phyloP scores from a whole-genome alignment of 2,888 invertebrate species.

The Volucella bombylans region DNA sequence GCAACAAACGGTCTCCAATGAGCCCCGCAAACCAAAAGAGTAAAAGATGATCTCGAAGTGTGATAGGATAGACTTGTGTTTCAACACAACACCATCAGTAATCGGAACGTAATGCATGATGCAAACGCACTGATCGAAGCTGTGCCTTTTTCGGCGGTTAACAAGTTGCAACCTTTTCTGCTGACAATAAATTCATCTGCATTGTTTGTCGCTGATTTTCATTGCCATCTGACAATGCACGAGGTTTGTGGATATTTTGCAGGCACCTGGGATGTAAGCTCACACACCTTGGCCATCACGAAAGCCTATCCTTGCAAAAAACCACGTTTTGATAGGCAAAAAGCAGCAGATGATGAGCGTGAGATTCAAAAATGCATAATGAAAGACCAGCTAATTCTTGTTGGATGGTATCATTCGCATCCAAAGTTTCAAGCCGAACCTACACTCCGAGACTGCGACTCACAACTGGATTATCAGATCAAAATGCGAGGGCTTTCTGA shows the following conservation, averaged over 20 bases:
- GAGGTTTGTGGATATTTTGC: constrained; percentile 98
- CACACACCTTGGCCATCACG: constrained; percentile 91
- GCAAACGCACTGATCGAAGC: constrained; percentile 94
- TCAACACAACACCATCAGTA: constrained; percentile 89
- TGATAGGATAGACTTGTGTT: constrained; percentile 83
- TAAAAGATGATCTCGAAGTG: too few relatives aligned
- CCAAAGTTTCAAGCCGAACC: constrained; percentile 94
- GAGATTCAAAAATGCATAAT: constrained; percentile 93
- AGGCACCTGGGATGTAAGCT: constrained; percentile 97
- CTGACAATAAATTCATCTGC: constrained; percentile 94
- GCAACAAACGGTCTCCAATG: too few relatives aligned
- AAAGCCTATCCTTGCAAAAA: constrained; percentile 94
- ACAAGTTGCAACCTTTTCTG: constrained; percentile 96
- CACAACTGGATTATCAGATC: constrained; percentile 96
- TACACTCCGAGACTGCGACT: constrained; percentile 93
- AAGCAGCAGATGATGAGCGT: constrained; percentile 89
- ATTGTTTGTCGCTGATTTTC: constrained; percentile 93
- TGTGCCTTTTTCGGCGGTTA: constrained; percentile 92
- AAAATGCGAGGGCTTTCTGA: constrained; percentile 96
- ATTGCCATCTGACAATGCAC: constrained; percentile 95
- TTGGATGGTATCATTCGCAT: constrained; percentile 98
- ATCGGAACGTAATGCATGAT: constrained; percentile 90
- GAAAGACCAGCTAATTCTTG: constrained; percentile 89
- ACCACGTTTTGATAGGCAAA: constrained; percentile 90
- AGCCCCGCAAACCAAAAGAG: too few relatives aligned